A percentile compares a stretch with the other conserved stretches of the same genome.
Conservation (phyloP, 35 echinoderm and acorn worm species). For the Holothuria glaberrima region DNA sequence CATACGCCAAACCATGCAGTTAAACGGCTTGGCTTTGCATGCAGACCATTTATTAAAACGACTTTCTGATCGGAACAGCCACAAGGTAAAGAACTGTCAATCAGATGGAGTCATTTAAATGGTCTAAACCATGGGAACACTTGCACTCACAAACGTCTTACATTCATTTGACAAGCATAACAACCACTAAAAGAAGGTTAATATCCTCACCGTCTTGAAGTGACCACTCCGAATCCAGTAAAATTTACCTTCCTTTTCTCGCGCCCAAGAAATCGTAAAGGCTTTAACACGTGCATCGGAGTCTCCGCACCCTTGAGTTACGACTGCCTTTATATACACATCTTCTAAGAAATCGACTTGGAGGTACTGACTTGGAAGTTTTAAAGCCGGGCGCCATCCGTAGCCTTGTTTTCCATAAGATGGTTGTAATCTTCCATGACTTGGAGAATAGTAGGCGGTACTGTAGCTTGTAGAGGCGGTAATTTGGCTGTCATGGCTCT, state of each 20-base stretch:
- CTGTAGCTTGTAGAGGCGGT: constrained; percentile 70
- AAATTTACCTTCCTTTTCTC: constrained; percentile 54
- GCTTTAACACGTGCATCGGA: constrained; percentile 37
- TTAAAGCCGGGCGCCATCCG: constrained; percentile 69
- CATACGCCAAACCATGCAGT: too few relatives aligned
- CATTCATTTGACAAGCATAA: background rate
- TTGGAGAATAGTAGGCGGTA: constrained; percentile 61
- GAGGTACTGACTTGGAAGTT: constrained; percentile 38
- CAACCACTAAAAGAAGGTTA: background rate
- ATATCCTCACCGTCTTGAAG: constrained; percentile 31
- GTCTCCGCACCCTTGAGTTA: constrained; percentile 72
- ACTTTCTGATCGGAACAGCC: too few relatives aligned
- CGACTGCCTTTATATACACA: constrained; percentile 45
- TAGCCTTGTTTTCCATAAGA: constrained; percentile 53
- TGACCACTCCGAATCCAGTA: constrained; percentile 25
- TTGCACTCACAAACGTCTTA: background rate
- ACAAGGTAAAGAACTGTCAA: too few relatives aligned
- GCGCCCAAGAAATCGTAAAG: constrained; percentile 42
- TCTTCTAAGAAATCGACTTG: constrained; percentile 57
- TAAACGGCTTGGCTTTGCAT: too few relatives aligned
- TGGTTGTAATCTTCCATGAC: constrained; percentile 67
- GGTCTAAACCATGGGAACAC: too few relatives aligned
- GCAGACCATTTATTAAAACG: too few relatives aligned
- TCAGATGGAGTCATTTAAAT: too few relatives aligned
- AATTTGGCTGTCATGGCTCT: constrained; percentile 82